Base-by-base conservation (phyloP, 2,797 vertebrate species). In the Bradypodion pumilum region DNA sequence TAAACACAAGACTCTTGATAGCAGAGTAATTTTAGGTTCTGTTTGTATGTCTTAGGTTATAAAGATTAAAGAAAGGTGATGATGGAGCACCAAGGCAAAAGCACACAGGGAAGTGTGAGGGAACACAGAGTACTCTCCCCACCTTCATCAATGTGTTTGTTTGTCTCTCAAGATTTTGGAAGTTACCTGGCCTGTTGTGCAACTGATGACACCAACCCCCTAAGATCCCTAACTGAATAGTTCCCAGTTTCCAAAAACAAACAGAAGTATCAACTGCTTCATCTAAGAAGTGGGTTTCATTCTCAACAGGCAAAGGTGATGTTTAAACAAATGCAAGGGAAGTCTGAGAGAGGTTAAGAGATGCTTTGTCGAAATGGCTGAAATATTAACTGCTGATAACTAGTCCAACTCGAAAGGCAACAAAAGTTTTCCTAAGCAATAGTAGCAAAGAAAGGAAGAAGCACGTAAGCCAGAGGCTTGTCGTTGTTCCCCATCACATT, bases 21-120 rank as follows among this genome's bases (percentile, higher is more conserved):
- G 46, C 32, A 37, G 52, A 25, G 37, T 49, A 59, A 62, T 76
- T 69, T 42, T 37, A 27, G 32, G 25, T 13, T 80, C 69, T 63
- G 19, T 23, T 74, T 74, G 35, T 25, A 3, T 25, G n/a, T 49
- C 60, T 81, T 32, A 4, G 62, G 62, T 80, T 40, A 75, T 35
- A 74, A 15, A 80, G 63, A 46, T 69, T 23, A 76, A 60, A 76
- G 72, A 74, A 76, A 68, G 15, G 2, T 27, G 65, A 70, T 23
- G 40, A 81, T 85, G 63, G 81, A 65, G 78, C 73, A 70, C 76
- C 1, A 7, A 27, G 52, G 62, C 35, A 74, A 56, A 59, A 73
- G 32, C 56, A 37, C 10, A 32, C 49, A n/a, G 4, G 1, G 40
- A 7, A 42, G 42, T 15, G 40, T 42, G 21, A 56, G 52, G 68